Evolutionary conservation across 2,888 invertebrate genomes (phyloP).

Genomic region (Pseudoips prasinana): DNA sequence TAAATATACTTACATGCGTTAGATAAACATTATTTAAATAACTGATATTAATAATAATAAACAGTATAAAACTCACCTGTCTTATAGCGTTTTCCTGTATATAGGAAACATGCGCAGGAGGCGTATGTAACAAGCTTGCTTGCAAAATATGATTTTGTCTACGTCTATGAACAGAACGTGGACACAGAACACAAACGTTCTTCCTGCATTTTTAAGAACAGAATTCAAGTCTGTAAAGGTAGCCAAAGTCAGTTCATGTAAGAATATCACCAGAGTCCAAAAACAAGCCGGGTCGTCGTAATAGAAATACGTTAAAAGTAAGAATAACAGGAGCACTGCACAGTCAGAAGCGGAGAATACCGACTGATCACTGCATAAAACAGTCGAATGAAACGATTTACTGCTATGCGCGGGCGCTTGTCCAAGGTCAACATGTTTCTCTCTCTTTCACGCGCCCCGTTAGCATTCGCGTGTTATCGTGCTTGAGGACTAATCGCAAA

Average conservation of each 20-base stretch:
- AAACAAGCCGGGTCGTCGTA: conserved; percentile 5
- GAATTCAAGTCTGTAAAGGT: conserved; percentile 7
- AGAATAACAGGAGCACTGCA: conserved; percentile 6
- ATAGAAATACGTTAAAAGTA: conserved; percentile 6
- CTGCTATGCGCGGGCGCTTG: conserved; percentile 5
- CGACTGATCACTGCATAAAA: conserved; percentile 5
- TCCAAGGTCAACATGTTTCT: conserved; percentile 4
- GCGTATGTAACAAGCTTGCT: conserved; percentile 7
- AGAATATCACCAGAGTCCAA: conserved; percentile 6
- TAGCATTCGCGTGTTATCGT: conserved; percentile 6
- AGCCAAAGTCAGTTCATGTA: conserved; percentile 7
- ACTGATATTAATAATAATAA: conserved; percentile 7
- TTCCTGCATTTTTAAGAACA: conserved; percentile 7
- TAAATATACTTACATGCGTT: conserved; percentile 6
- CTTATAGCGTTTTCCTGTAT: conserved; percentile 7
- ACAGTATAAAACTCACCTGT: conserved; percentile 5
- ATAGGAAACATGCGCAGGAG: conserved; percentile 5
- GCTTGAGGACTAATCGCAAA: conserved; percentile 4
- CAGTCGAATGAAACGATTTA: conserved; percentile 7
- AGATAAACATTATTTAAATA: conserved; percentile 7
- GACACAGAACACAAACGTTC: conserved; percentile 6
- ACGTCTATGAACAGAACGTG: conserved; percentile 7
- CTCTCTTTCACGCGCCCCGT: conserved; percentile 5
- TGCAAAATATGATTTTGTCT: conserved; percentile 7
- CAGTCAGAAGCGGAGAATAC: conserved; percentile 6